Evolutionary conservation across 1,140 invertebrate genomes (phyloP), one percentile per base, ranked within the genome.

Genomic region (Drosophila obscura): DNA sequence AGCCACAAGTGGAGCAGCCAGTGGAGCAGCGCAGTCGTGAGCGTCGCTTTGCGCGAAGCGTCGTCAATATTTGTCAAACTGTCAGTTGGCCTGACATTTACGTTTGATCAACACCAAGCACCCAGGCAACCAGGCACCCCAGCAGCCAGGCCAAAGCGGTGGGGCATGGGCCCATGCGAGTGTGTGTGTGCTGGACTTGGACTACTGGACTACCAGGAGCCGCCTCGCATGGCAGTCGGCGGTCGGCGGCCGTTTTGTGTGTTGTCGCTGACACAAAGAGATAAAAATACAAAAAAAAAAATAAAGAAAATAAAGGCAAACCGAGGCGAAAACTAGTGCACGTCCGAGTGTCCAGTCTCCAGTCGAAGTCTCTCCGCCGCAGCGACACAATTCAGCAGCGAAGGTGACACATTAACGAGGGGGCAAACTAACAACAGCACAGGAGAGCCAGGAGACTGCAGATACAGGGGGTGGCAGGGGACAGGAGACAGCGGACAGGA

Each of bases 21-120:
- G 3, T 35, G 31, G 9, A 35, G 31, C 9, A 35, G 9, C 31
- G 9, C 31, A 35, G 76, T 84, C 80, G 80, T 84, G 80, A 83
- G 80, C 64, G 60, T 45, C 80, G 72, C 66, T 80, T 88, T 74
- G 82, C 62, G 78, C 83, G 79, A 79, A 73, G 82, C 83, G 82
- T 87, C 82, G 83, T 88, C 83, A 88, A 88, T 88, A 88, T 88
- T 88, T 88, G 83, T 88, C 83, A 88, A 88, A 77, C 76, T 89
- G 83, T 88, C 83, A 88, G 81, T 89, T 82, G 84, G 61, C 44
- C 71, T 89, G 83, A 88, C 83, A 88, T 88, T 88, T 84, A 80
- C 84, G 83, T 83, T 88, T 88, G 83, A 88, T 88, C 83, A 88
- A 88, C 84, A 81, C 76, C 73, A 74, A 52, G 67, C 61, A 56